Evolutionary conservation across 2,113 vertebrate genomes (phyloP).

Genomic region (Haplochromis vanheusdeni): DNA sequence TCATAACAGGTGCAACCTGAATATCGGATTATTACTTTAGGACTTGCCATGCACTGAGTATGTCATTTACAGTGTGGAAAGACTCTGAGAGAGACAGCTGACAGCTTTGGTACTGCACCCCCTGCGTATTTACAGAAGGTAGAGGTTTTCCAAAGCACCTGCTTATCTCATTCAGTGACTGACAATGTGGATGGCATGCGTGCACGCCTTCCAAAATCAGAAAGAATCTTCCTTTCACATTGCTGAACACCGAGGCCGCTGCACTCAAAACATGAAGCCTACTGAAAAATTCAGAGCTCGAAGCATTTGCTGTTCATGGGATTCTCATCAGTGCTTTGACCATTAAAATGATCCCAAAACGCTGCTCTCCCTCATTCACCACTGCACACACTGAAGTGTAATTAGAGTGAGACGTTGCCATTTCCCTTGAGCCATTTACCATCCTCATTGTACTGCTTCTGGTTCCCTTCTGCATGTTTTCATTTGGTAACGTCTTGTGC

Average conservation of each 20-base stretch:
- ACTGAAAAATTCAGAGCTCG: conserved; percentile 45
- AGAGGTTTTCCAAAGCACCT: conserved; percentile 18
- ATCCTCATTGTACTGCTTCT: conserved; percentile 25
- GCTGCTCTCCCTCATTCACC: conserved; percentile 15
- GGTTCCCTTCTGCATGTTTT: conserved; percentile 30
- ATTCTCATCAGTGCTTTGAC: conserved; percentile 47
- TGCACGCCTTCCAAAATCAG: background rate
- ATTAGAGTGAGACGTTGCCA: conserved; percentile 47
- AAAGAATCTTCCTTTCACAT: conserved; percentile 9
- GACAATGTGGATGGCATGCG: background rate
- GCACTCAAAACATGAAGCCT: conserved; percentile 11
- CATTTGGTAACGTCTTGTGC: conserved; percentile 31
- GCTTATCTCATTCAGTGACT: background rate
- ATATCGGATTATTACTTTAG: background rate
- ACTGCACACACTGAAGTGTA: conserved; percentile 45
- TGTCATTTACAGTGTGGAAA: background rate
- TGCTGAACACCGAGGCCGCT: background rate
- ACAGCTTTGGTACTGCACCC: conserved; percentile 6
- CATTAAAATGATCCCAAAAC: conserved; percentile 40
- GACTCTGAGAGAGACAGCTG: background rate
- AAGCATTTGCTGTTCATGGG: conserved; percentile 15
- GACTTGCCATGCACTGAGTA: background rate
- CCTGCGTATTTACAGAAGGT: conserved; percentile 8
- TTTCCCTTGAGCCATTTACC: conserved; percentile 43
- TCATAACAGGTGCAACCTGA: background rate